Conservation (phyloP, 2,888 invertebrate species). For the Agrotis ipsilon region DNA sequence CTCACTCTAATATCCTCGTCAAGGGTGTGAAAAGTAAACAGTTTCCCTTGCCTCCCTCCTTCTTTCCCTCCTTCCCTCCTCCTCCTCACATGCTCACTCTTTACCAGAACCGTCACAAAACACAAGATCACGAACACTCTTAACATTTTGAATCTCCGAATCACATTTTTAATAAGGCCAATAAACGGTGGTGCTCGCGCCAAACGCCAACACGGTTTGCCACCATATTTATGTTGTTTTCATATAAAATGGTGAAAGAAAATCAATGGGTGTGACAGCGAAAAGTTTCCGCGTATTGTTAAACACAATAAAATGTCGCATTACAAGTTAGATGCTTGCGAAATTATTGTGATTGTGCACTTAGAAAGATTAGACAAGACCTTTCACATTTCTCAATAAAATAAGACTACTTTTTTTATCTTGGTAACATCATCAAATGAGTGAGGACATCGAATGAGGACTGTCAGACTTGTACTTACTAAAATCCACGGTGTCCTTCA, state of each 20-base stretch:
- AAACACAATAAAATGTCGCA: slow-evolving; percentile 66
- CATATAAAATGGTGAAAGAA: slow-evolving; percentile 77
- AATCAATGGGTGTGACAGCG: slow-evolving; percentile 71
- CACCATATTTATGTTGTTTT: slow-evolving; percentile 74
- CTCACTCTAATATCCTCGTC: slow-evolving; percentile 91
- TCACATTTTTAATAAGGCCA: slow-evolving; percentile 70
- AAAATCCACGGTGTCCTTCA: too few relatives aligned
- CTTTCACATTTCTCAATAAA: not conserved
- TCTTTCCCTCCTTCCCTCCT: slow-evolving; percentile 49
- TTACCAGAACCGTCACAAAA: slow-evolving; percentile 64
- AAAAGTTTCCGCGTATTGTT: slow-evolving; percentile 84
- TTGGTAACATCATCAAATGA: too few relatives aligned
- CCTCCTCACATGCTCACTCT: slow-evolving; percentile 65
- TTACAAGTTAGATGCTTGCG: slow-evolving; percentile 64
- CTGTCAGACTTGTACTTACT: too few relatives aligned
- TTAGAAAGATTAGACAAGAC: slow-evolving; percentile 54
- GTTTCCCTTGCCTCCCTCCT: slow-evolving; percentile 76
- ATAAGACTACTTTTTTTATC: too few relatives aligned
- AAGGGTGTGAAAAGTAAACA: slow-evolving; percentile 90
- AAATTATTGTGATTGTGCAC: slow-evolving; percentile 35
- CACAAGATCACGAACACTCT: slow-evolving; percentile 64
- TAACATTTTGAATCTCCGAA: slow-evolving; percentile 67
- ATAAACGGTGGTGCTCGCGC: slow-evolving; percentile 72
- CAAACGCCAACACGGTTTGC: slow-evolving; percentile 73
- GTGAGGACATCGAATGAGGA: too few relatives aligned